Conservation (phyloP, 2,888 invertebrate genomes). For the Scaptomyza tumidula region DNA sequence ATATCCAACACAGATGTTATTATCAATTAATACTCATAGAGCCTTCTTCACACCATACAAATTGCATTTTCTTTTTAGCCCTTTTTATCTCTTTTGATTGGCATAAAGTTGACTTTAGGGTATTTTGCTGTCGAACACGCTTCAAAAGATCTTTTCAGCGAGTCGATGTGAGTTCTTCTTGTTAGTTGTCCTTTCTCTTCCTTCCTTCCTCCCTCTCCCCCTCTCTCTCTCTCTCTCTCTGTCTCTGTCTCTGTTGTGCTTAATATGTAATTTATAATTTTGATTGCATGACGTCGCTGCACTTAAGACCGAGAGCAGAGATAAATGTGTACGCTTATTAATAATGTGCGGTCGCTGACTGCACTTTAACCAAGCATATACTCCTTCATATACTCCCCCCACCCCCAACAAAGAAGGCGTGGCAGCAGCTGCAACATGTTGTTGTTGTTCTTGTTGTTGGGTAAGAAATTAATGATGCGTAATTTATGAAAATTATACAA, state of each 20-base stretch:
- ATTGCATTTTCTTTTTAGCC: too few species aligned
- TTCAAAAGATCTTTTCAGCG: background rate
- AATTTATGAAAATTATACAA: constrained; percentile 79
- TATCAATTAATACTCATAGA: too few species aligned
- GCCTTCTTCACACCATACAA: too few species aligned
- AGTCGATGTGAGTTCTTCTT: constrained; percentile 16
- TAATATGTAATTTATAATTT: constrained; percentile 79
- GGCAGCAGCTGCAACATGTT: constrained; percentile 14
- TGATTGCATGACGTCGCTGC: constrained; percentile 63
- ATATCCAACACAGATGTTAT: too few species aligned
- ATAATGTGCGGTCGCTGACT: constrained; percentile 56
- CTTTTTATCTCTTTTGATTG: too few species aligned
- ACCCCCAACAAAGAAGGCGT: constrained; percentile 30
- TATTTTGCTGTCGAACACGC: background rate
- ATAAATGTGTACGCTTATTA: constrained; percentile 68
- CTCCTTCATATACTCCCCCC: too few species aligned
- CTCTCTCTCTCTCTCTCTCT: background rate
- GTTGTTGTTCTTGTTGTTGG: too few species aligned
- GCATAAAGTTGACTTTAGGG: background rate
- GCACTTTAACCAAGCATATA: constrained; percentile 5
- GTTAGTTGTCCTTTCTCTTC: constrained; percentile 11
- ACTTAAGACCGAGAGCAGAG: constrained; percentile 64
- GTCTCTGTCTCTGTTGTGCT: constrained; percentile 25
- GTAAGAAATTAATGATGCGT: constrained; percentile 72
- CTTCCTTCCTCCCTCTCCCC: accelerated